Percentiles rank a stretch among this genome's conserved stretches.
These are phyloP conservation scores for Halcyon smyrnensis DNA, from an alignment of 2,797 vertebrate genomes.

Conservation along the genomic window DNA sequence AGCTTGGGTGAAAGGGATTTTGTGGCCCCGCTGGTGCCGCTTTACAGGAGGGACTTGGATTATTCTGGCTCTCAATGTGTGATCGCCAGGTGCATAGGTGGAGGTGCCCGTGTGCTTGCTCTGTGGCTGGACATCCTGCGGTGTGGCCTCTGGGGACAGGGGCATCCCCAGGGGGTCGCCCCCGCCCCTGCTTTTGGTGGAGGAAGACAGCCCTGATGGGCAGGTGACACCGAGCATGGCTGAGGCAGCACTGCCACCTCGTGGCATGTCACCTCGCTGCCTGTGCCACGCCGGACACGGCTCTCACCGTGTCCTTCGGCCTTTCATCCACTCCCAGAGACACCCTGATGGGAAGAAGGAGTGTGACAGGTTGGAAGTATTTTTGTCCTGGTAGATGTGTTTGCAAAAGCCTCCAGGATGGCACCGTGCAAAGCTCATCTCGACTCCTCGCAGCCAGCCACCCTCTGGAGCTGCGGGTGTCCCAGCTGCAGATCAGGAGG, in stretches of 20 bases:
- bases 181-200: fast-evolving
- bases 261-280: background rate
- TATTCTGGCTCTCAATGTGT: fast-evolving
- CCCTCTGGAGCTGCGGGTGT: fast-evolving
- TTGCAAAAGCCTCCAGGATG: fast-evolving
- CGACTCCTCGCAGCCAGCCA: background rate
- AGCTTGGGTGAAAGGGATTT: fast-evolving
- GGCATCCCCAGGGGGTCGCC: fast-evolving
- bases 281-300: background rate
- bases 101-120: background rate
- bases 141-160: background rate
- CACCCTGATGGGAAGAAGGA: fast-evolving
- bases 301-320: background rate
- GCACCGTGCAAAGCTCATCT: fast-evolving
- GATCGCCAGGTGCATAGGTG: fast-evolving
- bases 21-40: background rate
- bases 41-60: background rate
- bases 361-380: fast-evolving
- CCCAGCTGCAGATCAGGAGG: background rate
- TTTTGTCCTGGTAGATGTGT: fast-evolving
- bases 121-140: fast-evolving
- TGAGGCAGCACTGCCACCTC: conserved; percentile 23
- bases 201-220: background rate
- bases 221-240: background rate
- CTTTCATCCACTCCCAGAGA: background rate